Percentiles rank a stretch among this genome's conserved stretches.
These are phyloP conservation scores for Vombatus ursinus DNA, from an alignment of 2,113 vertebrate species.

Conservation along the genomic window DNA sequence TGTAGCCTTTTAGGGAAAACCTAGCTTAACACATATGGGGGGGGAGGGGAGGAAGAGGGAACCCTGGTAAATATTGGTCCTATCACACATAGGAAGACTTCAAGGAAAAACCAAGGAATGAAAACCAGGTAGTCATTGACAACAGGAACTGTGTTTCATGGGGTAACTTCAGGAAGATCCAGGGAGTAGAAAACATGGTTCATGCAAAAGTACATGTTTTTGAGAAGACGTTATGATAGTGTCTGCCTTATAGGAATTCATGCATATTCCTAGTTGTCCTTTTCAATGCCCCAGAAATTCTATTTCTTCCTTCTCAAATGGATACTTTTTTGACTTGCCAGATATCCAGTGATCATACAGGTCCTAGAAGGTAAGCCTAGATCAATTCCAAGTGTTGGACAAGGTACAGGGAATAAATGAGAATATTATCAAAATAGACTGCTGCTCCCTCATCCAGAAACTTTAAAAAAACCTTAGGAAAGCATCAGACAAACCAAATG, in stretches of 20 bases:
- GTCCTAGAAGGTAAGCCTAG: background rate
- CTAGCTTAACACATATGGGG: background rate
- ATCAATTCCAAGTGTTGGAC: background rate
- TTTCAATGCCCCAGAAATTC: background rate
- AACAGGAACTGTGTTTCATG: background rate
- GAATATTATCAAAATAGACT: background rate
- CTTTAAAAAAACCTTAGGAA: background rate
- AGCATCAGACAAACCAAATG: background rate
- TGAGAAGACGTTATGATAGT: background rate
- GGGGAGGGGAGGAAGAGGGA: background rate
- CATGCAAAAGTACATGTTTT: background rate
- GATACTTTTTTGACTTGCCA: background rate
- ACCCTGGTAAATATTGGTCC: background rate
- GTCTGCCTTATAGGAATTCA: background rate
- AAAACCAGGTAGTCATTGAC: background rate
- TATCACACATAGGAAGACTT: background rate
- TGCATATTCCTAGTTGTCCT: background rate
- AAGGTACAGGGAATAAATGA: background rate
- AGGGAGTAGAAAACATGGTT: background rate
- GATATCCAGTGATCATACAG: background rate
- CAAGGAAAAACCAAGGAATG: background rate
- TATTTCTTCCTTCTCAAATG: background rate
- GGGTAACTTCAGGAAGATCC: background rate
- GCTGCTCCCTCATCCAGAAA: background rate
- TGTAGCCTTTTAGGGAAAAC: background rate